Evolutionary conservation across 2,888 invertebrate genomes (phyloP).

Genomic region (Scaptomyza parva): DNA sequence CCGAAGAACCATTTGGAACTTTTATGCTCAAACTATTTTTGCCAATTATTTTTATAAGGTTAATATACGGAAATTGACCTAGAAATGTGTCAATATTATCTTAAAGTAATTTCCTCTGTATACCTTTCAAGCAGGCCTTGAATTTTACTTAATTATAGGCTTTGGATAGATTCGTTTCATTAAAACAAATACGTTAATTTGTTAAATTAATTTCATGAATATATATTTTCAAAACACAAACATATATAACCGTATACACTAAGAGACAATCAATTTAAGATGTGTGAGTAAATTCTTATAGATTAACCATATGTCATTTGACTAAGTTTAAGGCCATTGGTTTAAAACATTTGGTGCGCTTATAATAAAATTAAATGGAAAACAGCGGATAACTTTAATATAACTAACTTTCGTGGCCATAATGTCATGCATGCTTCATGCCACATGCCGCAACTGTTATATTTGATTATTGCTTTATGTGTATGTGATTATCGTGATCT

Average conservation of each 20-base stretch:
- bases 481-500: slow-evolving; percentile 66
- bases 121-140: slow-evolving; percentile 26
- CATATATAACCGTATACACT: slow-evolving; percentile 4
- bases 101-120: background rate
- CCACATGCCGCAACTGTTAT: slow-evolving; percentile 41
- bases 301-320: background rate
- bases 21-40: too few relatives aligned
- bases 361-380: slow-evolving; percentile 42
- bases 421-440: slow-evolving; percentile 38
- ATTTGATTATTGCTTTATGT: slow-evolving; percentile 26
- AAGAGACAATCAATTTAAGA: background rate
- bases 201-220: slow-evolving; percentile 14
- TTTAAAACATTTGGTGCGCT: slow-evolving; percentile 30
- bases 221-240: background rate
- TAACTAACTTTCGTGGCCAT: slow-evolving; percentile 27
- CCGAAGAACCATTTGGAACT: too few relatives aligned
- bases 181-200: slow-evolving; percentile 4
- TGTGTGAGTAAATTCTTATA: background rate
- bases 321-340: background rate
- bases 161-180: slow-evolving; percentile 11
- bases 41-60: too few relatives aligned
- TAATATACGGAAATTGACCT: too few relatives aligned
- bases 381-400: slow-evolving; percentile 38
- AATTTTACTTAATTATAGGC: background rate
- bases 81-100: too few relatives aligned